A percentile compares a stretch with the other conserved stretches of the same genome.
Conservation (phyloP, 2,113 vertebrate genomes). For the Platysteira castanea region DNA sequence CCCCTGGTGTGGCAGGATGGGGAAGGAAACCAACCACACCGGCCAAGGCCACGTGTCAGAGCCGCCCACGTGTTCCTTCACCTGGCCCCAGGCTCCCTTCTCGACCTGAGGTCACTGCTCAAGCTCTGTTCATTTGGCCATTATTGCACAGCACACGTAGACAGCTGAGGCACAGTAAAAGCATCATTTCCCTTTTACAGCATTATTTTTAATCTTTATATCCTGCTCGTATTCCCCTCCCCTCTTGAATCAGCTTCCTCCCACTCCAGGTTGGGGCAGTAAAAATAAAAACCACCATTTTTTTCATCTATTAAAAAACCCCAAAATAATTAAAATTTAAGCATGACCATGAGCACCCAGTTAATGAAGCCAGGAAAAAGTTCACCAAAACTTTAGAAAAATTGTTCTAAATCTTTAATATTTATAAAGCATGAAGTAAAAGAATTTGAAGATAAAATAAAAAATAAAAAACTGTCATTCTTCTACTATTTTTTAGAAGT, state of each 20-base stretch:
- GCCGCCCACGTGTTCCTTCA: neutral
- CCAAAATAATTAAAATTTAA: neutral
- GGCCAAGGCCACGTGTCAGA: neutral
- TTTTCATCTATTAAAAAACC: neutral
- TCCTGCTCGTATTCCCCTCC: neutral
- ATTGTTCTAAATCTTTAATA: neutral
- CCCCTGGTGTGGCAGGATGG: neutral
- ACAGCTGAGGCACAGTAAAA: neutral
- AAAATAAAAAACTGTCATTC: neutral
- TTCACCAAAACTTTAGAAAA: neutral
- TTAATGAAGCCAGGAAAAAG: neutral
- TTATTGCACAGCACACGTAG: neutral
- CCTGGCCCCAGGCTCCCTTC: neutral
- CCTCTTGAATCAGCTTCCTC: neutral
- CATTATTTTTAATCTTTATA: neutral
- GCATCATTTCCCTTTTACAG: neutral
- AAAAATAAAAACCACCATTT: neutral
- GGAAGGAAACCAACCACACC: neutral
- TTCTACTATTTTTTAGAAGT: neutral
- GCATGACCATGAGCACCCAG: neutral
- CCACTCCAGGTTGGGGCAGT: neutral
- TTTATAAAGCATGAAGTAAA: neutral
- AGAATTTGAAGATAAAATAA: neutral
- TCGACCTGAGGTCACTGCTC: neutral
- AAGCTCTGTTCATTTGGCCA: neutral